A percentile compares a stretch with the other conserved stretches of the same genome.
Conservation (phyloP, 2,113 vertebrate genomes). For the Turdus rufiventris region DNA sequence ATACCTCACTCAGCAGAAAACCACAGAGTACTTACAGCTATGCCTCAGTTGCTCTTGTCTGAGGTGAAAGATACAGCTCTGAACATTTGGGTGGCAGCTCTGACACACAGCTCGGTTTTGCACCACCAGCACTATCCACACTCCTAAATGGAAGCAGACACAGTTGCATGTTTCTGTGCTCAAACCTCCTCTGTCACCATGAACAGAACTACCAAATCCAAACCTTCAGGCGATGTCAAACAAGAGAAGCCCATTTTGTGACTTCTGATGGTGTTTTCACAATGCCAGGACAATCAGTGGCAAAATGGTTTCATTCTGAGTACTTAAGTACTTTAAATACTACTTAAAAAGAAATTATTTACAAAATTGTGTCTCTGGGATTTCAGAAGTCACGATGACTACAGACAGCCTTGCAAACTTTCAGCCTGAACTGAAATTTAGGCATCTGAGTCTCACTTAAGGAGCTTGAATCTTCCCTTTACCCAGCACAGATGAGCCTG, state of each 20-base stretch:
- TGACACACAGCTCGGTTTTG: not conserved
- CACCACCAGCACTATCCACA: not conserved
- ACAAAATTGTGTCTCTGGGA: not conserved
- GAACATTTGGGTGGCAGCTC: not conserved
- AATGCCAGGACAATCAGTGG: not conserved
- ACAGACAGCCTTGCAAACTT: not conserved
- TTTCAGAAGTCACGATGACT: not conserved
- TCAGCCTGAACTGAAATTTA: not conserved
- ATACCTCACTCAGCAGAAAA: not conserved
- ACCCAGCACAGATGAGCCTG: not conserved
- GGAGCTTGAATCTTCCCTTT: not conserved
- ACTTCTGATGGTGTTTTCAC: not conserved
- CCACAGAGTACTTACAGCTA: not conserved
- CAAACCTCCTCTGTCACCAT: fast-evolving
- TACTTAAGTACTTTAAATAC: not conserved
- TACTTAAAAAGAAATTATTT: not conserved
- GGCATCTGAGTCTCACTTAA: not conserved
- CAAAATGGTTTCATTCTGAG: not conserved
- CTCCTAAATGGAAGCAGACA: not conserved
- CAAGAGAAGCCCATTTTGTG: not conserved
- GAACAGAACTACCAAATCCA: not conserved
- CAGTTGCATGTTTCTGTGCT: not conserved
- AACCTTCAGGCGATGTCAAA: not conserved
- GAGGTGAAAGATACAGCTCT: not conserved
- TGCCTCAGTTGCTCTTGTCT: not conserved